Base-by-base conservation (phyloP, 2,113 vertebrate genomes). In the Calyptommatus sinebrachiatus region DNA sequence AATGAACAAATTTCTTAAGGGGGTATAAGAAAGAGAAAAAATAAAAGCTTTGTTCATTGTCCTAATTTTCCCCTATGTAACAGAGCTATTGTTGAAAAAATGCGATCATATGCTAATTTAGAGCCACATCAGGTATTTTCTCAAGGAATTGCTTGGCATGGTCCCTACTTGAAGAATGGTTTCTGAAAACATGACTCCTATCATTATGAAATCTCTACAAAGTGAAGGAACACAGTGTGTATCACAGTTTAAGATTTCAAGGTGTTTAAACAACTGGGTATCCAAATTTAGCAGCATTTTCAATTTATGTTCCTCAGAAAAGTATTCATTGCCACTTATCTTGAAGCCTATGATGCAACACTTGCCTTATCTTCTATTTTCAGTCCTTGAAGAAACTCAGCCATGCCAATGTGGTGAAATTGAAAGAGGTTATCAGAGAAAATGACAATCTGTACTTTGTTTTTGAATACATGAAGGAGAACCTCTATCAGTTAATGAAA, bases 381-480 rank as follows among this genome's bases (percentile, higher is more conserved):
- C 83, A 96, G 96, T 96, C 96, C 84, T 93, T 96, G 92, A 96
- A 96, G 93, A 96, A 96, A 85, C 91, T 96, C 83, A 95, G 93
- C 86, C 96, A 96, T 85, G 95, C 94, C 85, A 96, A 96, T 63
- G 92, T 96, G 50, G 94, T 96, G 67, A 96, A 96, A 79, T 86
- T 96, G 84, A 96, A 96, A 91, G 96, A 96, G 93, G 96, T 96
- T 83, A 95, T 96, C 86, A 91, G 96, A 77, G 96, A 96, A 93
- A 96, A 96, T 76, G 95, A 96, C 90, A 91, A 96, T 82, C 93
- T 96, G 4, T 96, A 96, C 85, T 96, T 96, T 89, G 94, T 96
- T 41, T 96, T 96, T 81, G 96, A 96, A 76, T 96, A 96, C 88
- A 96, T 96, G 96, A 96, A 96, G 83, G 96, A 96, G 91, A 96